Percentiles rank a stretch among this genome's conserved stretches.
Evolutionary conservation across 2,888 invertebrate species (phyloP).

Genomic region (Erynnis tages): DNA sequence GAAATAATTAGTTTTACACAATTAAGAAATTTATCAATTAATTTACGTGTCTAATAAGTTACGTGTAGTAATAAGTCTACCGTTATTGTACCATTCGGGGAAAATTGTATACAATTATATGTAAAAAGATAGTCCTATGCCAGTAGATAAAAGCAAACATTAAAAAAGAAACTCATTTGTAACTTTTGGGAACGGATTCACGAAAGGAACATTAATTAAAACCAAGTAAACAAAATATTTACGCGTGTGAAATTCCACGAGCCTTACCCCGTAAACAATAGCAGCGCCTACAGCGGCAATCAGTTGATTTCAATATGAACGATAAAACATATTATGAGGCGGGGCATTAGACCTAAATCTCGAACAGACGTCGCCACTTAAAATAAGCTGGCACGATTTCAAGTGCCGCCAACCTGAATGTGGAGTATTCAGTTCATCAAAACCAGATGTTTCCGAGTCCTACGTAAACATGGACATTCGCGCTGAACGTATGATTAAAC

Average conservation of each 20-base stretch:
- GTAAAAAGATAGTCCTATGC: too few relatives aligned
- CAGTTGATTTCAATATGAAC: conserved; percentile 53
- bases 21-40: too few relatives aligned
- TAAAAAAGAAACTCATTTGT: too few relatives aligned
- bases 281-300: conserved; percentile 26
- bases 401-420: conserved; percentile 76
- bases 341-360: conserved; percentile 69
- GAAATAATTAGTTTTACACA: too few relatives aligned
- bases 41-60: too few relatives aligned
- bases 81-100: too few relatives aligned
- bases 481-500: conserved; percentile 51
- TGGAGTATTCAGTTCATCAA: conserved; percentile 78
- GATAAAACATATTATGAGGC: conserved; percentile 55
- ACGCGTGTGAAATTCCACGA: neutral
- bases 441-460: conserved; percentile 73
- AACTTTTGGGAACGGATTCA: too few relatives aligned
- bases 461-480: conserved; percentile 64
- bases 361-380: conserved; percentile 75
- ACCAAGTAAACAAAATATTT: too few relatives aligned
- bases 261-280: conserved; percentile 30
- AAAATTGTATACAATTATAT: too few relatives aligned
- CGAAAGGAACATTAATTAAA: too few relatives aligned
- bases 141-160: too few relatives aligned
- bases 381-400: conserved; percentile 80
- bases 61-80: too few relatives aligned